Conservation (phyloP, 2,113 vertebrate species). For the Puffinus mauretanicus region DNA sequence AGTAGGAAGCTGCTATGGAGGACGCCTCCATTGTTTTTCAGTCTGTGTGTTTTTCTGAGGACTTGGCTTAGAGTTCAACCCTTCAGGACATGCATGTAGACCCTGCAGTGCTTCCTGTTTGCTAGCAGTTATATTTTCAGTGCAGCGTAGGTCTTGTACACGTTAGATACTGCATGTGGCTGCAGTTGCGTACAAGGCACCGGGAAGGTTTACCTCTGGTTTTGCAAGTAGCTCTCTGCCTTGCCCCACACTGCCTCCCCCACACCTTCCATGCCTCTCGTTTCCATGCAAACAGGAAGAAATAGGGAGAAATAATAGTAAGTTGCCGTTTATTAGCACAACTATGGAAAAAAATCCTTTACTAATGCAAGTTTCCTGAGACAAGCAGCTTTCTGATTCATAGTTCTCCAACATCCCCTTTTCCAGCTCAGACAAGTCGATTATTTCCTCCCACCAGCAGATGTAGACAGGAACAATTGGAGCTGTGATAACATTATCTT, state of each 20-base stretch:
- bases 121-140: background rate
- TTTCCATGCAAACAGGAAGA: background rate
- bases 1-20: background rate
- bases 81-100: background rate
- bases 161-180: fast-evolving
- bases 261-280: background rate
- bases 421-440: background rate
- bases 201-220: background rate
- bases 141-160: fast-evolving
- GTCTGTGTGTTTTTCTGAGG: background rate
- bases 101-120: conserved; percentile 9
- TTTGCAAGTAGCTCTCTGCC: background rate
- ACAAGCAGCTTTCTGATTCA: background rate
- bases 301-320: background rate
- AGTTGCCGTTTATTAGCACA: background rate
- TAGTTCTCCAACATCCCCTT: background rate
- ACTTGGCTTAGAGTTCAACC: background rate
- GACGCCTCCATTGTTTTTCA: background rate
- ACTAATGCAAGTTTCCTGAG: conserved; percentile 2
- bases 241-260: background rate
- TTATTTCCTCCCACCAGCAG: conserved; percentile 38
- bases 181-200: background rate
- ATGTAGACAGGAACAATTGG: conserved; percentile 10
- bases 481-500: conserved; percentile 24
- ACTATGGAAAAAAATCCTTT: background rate